These are phyloP conservation scores for sheep (Ovis aries) DNA, from an alignment of 2,113 vertebrate genomes.

Conservation along the genomic window DNA sequence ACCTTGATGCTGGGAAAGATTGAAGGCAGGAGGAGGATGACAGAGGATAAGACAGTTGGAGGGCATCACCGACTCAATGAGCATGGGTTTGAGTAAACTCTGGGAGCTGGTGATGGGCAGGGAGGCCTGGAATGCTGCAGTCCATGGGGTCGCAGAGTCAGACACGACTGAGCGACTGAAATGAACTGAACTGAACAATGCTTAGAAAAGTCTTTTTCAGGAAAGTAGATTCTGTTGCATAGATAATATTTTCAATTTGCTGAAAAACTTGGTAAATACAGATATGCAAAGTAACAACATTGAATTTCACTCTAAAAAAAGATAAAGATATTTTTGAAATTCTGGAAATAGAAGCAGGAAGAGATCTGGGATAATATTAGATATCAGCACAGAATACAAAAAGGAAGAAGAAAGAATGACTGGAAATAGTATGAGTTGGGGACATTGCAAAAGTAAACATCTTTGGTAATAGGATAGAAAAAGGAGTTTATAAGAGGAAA, in stretches of 20 bases:
- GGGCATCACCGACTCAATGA: not conserved
- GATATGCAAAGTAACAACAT: not conserved
- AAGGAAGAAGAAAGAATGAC: not conserved
- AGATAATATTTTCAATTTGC: not conserved
- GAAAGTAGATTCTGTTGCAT: not conserved
- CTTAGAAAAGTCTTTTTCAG: not conserved
- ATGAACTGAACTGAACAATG: not conserved
- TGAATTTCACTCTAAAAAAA: not conserved
- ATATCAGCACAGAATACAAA: not conserved
- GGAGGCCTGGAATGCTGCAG: not conserved
- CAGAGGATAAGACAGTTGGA: not conserved
- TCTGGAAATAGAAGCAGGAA: not conserved
- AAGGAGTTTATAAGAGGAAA: not conserved
- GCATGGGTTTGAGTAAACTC: not conserved
- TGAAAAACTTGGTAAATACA: not conserved
- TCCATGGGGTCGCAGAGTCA: not conserved
- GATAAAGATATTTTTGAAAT: not conserved
- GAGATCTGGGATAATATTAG: not conserved
- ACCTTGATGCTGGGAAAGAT: not conserved
- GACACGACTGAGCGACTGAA: not conserved
- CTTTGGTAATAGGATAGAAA: not conserved
- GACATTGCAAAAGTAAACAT: not conserved
- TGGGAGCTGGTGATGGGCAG: not conserved
- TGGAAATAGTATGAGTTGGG: not conserved
- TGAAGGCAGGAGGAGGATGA: not conserved